Conservation (phyloP, 1,140 invertebrate species). For the Pachypsylla venusta region DNA sequence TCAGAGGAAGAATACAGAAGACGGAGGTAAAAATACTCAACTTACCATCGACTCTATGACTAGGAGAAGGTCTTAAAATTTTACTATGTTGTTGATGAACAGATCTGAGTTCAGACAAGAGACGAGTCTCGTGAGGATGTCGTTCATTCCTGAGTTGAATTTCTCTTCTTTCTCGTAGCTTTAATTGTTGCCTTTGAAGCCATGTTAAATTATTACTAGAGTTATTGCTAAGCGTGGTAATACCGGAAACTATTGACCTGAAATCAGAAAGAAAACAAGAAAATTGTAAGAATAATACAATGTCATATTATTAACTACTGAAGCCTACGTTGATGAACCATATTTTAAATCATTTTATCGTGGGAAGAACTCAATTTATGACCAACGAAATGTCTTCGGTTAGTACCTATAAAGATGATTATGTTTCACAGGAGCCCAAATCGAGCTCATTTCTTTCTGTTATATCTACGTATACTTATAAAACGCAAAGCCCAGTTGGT, state of each 20-base stretch:
- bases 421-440: too few relatives aligned
- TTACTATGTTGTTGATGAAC: slow-evolving; percentile 37
- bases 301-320: too few relatives aligned
- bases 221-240: slow-evolving; percentile 18
- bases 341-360: too few relatives aligned
- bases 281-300: too few relatives aligned
- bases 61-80: slow-evolving; percentile 30
- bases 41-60: slow-evolving; percentile 39
- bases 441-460: too few relatives aligned
- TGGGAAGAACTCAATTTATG: too few relatives aligned
- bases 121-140: slow-evolving; percentile 46
- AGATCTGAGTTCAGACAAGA: slow-evolving; percentile 42
- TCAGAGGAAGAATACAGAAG: slow-evolving; percentile 35
- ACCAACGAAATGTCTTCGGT: too few relatives aligned
- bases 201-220: slow-evolving; percentile 43
- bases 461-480: too few relatives aligned
- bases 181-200: slow-evolving; percentile 62
- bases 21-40: too few relatives aligned
- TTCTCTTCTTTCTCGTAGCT: slow-evolving; percentile 49
- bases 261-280: background rate
- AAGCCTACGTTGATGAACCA: too few relatives aligned
- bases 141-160: slow-evolving; percentile 47
- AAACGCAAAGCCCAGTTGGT: too few relatives aligned
- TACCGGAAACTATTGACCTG: slow-evolving; percentile 20
- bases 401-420: too few relatives aligned